Conservation (phyloP, 2,797 vertebrate genomes). For the Sebastes goodei region DNA sequence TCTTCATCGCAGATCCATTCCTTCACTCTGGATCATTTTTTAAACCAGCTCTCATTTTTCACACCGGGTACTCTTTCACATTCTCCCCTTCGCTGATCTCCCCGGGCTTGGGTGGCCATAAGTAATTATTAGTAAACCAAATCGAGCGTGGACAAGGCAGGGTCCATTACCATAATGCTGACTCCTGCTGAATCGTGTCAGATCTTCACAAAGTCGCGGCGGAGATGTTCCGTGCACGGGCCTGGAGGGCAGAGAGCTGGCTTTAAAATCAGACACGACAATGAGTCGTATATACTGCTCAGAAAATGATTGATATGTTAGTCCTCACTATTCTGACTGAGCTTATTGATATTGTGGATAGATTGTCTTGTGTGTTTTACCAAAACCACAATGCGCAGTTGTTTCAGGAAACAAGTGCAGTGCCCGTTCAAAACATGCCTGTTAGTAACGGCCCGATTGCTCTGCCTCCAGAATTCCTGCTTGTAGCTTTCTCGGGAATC, state of each 20-base stretch:
- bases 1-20: slow-evolving; percentile 42
- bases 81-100: slow-evolving; percentile 40
- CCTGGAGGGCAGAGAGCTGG: not conserved
- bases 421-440: not conserved
- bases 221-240: not conserved
- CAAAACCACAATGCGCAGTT: not conserved
- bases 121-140: slow-evolving; percentile 73
- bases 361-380: not conserved
- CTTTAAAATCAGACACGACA: not conserved
- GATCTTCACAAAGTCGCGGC: slow-evolving; percentile 33
- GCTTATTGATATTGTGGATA: not conserved
- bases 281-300: not conserved
- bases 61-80: slow-evolving; percentile 29
- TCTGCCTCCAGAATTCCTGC: not conserved
- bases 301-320: not conserved
- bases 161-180: slow-evolving; percentile 59
- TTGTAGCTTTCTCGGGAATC: not conserved
- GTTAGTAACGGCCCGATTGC: too few relatives aligned
- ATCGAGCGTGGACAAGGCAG: slow-evolving; percentile 44
- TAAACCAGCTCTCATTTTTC: slow-evolving; percentile 38
- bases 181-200: slow-evolving; percentile 36
- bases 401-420: not conserved
- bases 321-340: not conserved
- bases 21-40: slow-evolving; percentile 21
- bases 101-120: slow-evolving; percentile 31